Conservation (phyloP, 2,113 vertebrate species). For the Aldabrachelys gigantea region DNA sequence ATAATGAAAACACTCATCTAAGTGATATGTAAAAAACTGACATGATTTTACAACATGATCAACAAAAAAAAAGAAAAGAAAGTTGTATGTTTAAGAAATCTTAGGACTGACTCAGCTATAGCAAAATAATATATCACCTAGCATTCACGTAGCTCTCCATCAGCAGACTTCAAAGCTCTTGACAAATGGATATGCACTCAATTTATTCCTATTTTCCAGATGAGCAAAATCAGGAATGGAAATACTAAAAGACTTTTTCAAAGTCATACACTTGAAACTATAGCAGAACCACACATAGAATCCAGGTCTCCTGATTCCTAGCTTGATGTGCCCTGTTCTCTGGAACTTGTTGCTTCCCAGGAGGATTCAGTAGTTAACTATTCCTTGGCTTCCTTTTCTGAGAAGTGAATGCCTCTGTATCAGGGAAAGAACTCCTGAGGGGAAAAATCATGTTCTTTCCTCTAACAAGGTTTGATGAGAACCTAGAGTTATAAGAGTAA, state of each 20-base stretch:
- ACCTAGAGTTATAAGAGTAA: neutral
- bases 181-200: neutral
- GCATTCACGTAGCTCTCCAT: neutral
- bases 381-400: neutral
- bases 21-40: neutral
- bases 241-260: neutral
- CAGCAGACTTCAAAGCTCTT: neutral
- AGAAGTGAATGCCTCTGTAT: neutral
- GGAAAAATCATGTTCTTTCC: neutral
- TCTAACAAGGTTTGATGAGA: neutral
- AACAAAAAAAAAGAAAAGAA: neutral
- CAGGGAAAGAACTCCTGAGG: neutral
- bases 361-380: neutral
- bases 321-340: neutral
- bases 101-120: neutral
- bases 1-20: neutral
- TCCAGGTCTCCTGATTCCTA: neutral
- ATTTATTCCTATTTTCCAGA: neutral
- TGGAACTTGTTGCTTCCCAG: neutral
- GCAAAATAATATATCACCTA: neutral
- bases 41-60: neutral
- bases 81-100: neutral
- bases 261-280: neutral
- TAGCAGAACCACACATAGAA: neutral
- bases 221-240: neutral